A percentile compares a stretch with the other conserved stretches of the same genome.
Conservation (phyloP, 2,888 invertebrate species). For the Epirrhoe alternata region DNA sequence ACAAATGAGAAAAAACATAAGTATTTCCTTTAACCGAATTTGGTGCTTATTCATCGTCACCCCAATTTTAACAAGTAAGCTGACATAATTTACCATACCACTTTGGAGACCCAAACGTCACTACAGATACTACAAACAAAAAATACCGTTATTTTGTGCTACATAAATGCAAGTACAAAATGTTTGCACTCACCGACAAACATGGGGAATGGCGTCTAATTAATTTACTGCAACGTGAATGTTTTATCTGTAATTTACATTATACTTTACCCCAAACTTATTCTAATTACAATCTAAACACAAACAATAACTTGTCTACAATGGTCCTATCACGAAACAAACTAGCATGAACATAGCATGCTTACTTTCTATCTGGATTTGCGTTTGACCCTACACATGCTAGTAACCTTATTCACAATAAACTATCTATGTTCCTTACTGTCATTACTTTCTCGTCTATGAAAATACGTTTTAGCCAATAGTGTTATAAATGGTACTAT, state of each 20-base stretch:
- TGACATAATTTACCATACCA: neutral
- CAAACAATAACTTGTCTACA: conserved; percentile 16
- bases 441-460: neutral
- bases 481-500: neutral
- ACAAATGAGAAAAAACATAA: neutral
- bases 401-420: conserved; percentile 23
- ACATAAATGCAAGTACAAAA: conserved; percentile 44
- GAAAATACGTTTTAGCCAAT: neutral
- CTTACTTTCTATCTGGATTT: conserved; percentile 49
- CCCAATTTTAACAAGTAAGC: conserved; percentile 8
- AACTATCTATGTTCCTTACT: neutral
- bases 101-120: neutral
- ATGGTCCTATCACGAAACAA: conserved; percentile 25
- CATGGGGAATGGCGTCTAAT: conserved; percentile 71
- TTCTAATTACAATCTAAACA: conserved; percentile 22
- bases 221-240: conserved; percentile 78
- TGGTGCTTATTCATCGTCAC: neutral
- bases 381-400: conserved; percentile 66
- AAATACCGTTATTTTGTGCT: conserved; percentile 18
- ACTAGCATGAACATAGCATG: conserved; percentile 25
- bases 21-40: neutral
- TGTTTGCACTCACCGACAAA: conserved; percentile 78
- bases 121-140: conserved; percentile 18
- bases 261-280: conserved; percentile 20
- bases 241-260: conserved; percentile 75